Evolutionary conservation across 1,140 invertebrate species (phyloP).

Genomic region (Myzus persicae): DNA sequence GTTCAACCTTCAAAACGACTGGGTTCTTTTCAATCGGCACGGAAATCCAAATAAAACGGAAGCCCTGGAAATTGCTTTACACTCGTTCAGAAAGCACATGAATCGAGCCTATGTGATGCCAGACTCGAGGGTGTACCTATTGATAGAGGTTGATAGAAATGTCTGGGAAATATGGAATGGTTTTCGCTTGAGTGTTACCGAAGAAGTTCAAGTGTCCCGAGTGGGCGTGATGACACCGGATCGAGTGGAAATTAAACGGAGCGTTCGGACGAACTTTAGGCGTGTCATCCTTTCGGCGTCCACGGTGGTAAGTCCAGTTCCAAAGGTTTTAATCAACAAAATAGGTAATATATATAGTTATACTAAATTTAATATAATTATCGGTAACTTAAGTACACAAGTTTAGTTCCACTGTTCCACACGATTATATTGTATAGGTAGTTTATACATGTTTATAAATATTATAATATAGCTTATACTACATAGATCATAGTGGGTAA

Average conservation of each 20-base stretch:
- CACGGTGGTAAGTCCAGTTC: background rate
- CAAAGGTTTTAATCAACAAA: background rate
- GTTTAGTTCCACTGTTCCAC: no score
- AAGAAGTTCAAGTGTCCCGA: slow-evolving; percentile 19
- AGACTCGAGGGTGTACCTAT: background rate
- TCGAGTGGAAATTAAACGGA: background rate
- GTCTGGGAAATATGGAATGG: slow-evolving; percentile 45
- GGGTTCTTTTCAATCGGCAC: background rate
- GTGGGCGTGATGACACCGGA: background rate
- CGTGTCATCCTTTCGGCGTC: background rate
- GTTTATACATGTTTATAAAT: background rate
- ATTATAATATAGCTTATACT: background rate
- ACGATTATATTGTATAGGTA: background rate
- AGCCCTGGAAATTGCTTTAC: background rate
- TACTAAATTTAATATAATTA: background rate
- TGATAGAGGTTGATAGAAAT: background rate
- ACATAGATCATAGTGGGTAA: no score
- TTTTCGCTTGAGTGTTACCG: background rate
- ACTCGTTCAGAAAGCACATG: background rate
- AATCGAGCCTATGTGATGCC: background rate
- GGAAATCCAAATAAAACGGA: background rate
- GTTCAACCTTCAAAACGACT: slow-evolving; percentile 13
- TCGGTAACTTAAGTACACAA: background rate
- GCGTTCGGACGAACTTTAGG: background rate
- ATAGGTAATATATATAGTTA: background rate